These are phyloP conservation scores for Lophius americanus DNA, from an alignment of 2,797 vertebrate genomes.

Conservation along the genomic window DNA sequence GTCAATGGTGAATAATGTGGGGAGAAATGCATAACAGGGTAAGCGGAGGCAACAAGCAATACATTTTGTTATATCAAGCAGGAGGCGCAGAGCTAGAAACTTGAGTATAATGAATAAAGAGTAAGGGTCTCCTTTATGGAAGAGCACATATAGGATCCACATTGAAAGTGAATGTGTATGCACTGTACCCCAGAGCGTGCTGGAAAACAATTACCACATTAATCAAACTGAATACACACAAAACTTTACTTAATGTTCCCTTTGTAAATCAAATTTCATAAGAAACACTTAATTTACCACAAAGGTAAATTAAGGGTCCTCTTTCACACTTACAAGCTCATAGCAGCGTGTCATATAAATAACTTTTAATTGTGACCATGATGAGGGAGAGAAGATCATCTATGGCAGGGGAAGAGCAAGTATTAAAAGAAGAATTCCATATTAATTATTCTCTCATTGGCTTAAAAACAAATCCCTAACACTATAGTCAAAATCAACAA, in stretches of 20 bases:
- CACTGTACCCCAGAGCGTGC: no score
- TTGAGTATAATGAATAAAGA: neutral
- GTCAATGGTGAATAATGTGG: constrained; percentile 2
- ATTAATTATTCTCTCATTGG: constrained; percentile 61
- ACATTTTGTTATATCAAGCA: constrained; percentile 9
- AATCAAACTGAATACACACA: no score
- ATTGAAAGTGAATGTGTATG: no score
- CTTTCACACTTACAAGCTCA: neutral
- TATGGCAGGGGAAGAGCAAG: constrained; percentile 4
- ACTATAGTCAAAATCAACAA: constrained; percentile 57
- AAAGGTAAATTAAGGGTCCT: no score
- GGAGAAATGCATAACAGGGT: neutral
- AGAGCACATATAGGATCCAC: no score
- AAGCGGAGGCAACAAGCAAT: constrained; percentile 3
- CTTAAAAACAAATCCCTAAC: constrained; percentile 58
- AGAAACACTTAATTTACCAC: no score
- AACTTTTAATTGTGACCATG: constrained; percentile 8
- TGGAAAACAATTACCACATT: no score
- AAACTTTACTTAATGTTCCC: no score
- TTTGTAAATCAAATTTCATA: no score
- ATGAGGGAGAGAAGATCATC: constrained; percentile 14
- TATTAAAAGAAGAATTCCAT: constrained; percentile 33
- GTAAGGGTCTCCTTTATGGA: neutral
- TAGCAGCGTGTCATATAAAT: neutral
- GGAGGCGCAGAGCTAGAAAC: neutral